Evolutionary conservation across 2,888 invertebrate genomes (phyloP).

Genomic region (Dryocosmus kuriphilus): DNA sequence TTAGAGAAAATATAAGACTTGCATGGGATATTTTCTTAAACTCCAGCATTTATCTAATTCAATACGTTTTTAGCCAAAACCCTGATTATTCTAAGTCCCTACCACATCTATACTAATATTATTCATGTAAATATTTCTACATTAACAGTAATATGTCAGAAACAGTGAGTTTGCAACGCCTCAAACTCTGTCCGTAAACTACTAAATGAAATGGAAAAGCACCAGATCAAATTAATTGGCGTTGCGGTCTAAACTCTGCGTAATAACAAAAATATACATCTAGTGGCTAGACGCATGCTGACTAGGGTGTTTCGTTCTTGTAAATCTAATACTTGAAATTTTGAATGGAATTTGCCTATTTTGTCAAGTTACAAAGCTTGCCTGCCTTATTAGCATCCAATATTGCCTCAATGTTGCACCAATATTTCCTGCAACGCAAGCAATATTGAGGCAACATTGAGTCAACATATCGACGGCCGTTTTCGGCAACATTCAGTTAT

Average conservation of each 20-base stretch:
- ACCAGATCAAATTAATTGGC: background rate
- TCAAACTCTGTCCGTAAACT: slow-evolving; percentile 13
- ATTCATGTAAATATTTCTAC: slow-evolving; percentile 60
- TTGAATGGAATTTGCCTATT: background rate
- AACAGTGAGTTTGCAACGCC: background rate
- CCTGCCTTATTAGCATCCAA: no score
- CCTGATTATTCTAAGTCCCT: no score
- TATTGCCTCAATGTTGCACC: no score
- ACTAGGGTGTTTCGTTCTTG: slow-evolving; percentile 42
- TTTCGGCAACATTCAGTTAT: no score
- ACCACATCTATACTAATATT: slow-evolving; percentile 53
- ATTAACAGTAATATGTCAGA: slow-evolving; percentile 55
- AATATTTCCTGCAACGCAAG: no score
- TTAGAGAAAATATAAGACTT: no score
- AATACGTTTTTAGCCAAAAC: no score
- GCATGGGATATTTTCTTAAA: no score
- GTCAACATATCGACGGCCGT: no score
- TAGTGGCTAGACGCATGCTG: slow-evolving; percentile 53
- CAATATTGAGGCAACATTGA: no score
- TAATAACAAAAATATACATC: slow-evolving; percentile 22
- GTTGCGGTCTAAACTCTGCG: background rate
- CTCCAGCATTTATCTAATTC: no score
- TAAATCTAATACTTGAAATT: background rate
- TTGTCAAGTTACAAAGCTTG: background rate
- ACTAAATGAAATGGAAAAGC: slow-evolving; percentile 14